Evolutionary conservation across 2,797 vertebrate species (phyloP).

Genomic region (Anguilla obscura): DNA sequence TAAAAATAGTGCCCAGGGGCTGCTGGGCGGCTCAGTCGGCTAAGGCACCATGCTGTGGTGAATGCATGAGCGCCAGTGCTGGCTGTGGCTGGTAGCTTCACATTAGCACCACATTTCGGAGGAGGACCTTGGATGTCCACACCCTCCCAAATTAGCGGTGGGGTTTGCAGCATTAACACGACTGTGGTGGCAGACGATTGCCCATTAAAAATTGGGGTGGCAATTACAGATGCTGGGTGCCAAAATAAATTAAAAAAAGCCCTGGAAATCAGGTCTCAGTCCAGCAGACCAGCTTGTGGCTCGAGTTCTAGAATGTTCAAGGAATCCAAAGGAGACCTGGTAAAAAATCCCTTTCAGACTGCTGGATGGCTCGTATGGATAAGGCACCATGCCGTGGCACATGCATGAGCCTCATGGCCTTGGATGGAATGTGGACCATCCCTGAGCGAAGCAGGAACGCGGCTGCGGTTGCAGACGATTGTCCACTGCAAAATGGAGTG

Average conservation of each 20-base stretch:
- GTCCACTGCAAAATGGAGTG: too few relatives aligned
- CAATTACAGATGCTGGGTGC: neutral
- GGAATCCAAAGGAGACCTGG: neutral
- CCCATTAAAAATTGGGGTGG: neutral
- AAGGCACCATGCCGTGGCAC: neutral
- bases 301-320: neutral
- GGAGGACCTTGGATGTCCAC: neutral
- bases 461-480: too few relatives aligned
- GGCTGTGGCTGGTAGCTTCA: neutral
- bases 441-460: neutral
- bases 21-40: neutral
- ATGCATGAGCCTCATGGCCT: neutral
- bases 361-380: too few relatives aligned
- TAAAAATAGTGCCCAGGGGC: neutral
- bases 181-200: neutral
- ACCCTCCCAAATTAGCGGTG: neutral
- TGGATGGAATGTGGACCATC: neutral
- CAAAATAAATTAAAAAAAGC: too few relatives aligned
- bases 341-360: neutral
- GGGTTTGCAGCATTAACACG: neutral
- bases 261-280: neutral
- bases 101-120: neutral
- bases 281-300: neutral
- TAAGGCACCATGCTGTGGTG: neutral
- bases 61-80: neutral